Evolutionary conservation across 2,888 invertebrate genomes (phyloP).

Genomic region (Salpingus planirostris): DNA sequence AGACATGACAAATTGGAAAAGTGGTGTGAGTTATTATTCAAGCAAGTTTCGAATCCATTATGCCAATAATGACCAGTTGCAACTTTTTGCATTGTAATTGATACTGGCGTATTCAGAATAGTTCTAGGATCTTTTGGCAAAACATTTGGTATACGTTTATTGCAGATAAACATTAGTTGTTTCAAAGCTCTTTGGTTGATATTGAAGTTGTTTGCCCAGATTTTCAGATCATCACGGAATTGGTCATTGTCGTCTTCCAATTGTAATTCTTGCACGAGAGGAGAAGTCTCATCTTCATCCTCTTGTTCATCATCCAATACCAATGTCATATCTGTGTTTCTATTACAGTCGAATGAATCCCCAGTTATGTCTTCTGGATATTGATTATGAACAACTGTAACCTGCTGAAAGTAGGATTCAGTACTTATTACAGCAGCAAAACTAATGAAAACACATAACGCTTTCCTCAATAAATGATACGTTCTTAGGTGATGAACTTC

Average conservation of each 20-base stretch:
- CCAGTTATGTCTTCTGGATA: too few relatives aligned
- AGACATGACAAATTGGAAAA: slow-evolving; percentile 3
- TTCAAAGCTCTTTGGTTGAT: neutral
- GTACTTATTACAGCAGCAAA: too few relatives aligned
- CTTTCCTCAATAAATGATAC: too few relatives aligned
- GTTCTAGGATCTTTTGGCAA: slow-evolving; percentile 17
- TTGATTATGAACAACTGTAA: too few relatives aligned
- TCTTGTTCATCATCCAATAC: too few relatives aligned
- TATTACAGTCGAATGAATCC: too few relatives aligned
- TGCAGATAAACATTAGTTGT: neutral
- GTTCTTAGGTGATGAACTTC: too few relatives aligned
- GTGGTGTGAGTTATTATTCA: neutral
- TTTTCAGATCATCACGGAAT: neutral
- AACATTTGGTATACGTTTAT: slow-evolving; percentile 3
- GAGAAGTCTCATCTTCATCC: too few relatives aligned
- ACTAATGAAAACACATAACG: too few relatives aligned
- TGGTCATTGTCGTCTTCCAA: neutral
- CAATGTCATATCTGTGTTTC: too few relatives aligned
- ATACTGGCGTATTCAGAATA: slow-evolving; percentile 9
- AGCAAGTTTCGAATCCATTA: neutral
- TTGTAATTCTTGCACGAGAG: too few relatives aligned
- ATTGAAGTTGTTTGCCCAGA: neutral
- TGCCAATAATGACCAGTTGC: neutral
- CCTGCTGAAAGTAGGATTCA: too few relatives aligned
- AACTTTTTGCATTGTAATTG: neutral